Evolutionary conservation across 2,797 vertebrate species (phyloP).

Genomic region (Microctenopoma lineatum): DNA sequence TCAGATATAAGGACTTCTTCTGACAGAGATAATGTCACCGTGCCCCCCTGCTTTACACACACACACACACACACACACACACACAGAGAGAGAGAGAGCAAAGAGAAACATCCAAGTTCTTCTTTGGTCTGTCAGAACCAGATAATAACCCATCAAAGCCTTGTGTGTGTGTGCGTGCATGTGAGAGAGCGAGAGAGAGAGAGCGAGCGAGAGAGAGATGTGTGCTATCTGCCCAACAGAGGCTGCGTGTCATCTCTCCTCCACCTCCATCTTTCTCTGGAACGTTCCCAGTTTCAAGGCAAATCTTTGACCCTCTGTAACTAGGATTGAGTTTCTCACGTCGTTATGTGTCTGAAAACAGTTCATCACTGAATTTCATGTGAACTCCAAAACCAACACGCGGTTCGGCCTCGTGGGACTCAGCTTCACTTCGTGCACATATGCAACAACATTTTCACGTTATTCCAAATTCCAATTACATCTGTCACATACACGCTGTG

Average conservation of each 20-base stretch:
- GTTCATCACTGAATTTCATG: conserved; percentile 3
- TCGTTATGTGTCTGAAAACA: not conserved
- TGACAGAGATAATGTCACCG: conserved; percentile 44
- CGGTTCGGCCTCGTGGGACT: not conserved
- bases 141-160: conserved; percentile 35
- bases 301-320: conserved; percentile 11
- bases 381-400: not conserved
- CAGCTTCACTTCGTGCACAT: too few relatives aligned
- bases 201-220: too few relatives aligned
- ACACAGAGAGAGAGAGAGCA: conserved; percentile 12
- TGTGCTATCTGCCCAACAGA: conserved; percentile 41
- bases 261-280: conserved; percentile 35
- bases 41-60: not conserved
- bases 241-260: conserved; percentile 20
- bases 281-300: conserved; percentile 25
- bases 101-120: conserved; percentile 19
- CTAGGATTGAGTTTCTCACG: not conserved
- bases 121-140: conserved; percentile 49
- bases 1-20: conserved; percentile 65
- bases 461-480: too few relatives aligned
- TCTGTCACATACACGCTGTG: too few relatives aligned
- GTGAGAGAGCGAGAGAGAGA: conserved; percentile 40
- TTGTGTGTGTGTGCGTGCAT: conserved; percentile 9
- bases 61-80: not conserved
- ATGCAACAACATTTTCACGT: too few relatives aligned